These are phyloP conservation scores for Gobiocypris rarus DNA, from an alignment of 2,113 vertebrate genomes.

Conservation along the genomic window DNA sequence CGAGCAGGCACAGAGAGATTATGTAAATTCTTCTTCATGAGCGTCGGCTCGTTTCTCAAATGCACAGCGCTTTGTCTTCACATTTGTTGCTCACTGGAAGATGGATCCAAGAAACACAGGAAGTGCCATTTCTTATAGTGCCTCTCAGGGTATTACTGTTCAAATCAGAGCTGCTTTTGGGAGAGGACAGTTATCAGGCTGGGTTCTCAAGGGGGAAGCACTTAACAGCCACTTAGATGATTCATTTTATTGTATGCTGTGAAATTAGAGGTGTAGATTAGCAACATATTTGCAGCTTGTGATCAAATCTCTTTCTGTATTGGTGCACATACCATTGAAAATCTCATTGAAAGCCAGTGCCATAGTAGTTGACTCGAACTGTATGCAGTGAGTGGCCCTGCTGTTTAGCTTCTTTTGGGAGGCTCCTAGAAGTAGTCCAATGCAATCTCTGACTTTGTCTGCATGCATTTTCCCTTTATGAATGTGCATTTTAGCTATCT, in stretches of 20 bases:
- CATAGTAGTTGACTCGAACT: neutral
- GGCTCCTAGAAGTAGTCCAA: neutral
- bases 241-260: conserved; percentile 39
- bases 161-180: conserved; percentile 34
- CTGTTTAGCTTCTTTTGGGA: neutral
- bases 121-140: neutral
- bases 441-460: neutral
- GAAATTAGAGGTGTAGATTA: conserved; percentile 15
- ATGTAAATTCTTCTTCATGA: conserved; percentile 48
- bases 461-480: neutral
- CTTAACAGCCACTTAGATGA: conserved; percentile 59
- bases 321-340: neutral
- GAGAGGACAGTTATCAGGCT: conserved; percentile 13
- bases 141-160: conserved; percentile 15
- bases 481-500: neutral
- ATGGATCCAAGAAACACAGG: neutral
- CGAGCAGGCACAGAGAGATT: conserved; percentile 36
- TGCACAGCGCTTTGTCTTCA: neutral
- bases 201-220: conserved; percentile 50
- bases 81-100: neutral
- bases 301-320: neutral
- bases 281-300: neutral
- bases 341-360: neutral
- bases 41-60: conserved; percentile 23
- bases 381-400: neutral